Conservation (phyloP, 53 echinoderm and acorn worm species). For the Luidia sarsii region DNA sequence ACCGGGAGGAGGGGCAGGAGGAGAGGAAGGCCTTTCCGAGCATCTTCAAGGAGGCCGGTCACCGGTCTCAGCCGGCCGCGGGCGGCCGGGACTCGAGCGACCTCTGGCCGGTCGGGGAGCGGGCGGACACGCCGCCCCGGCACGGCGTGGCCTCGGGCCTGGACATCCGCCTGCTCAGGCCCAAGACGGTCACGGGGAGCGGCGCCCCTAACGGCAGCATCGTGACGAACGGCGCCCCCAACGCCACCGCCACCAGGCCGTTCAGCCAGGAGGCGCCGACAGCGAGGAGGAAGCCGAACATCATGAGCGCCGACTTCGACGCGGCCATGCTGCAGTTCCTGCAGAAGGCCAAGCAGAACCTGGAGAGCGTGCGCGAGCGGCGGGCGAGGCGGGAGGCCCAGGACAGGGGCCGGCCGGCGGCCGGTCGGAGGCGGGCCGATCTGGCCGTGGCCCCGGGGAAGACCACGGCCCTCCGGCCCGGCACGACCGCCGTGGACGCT, state of each 20-base stretch:
- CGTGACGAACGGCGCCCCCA: neutral
- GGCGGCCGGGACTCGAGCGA: neutral
- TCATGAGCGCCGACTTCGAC: conserved; percentile 37
- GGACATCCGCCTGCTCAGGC: neutral
- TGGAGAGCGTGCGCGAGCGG: conserved; percentile 55
- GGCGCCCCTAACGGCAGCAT: too few relatives aligned
- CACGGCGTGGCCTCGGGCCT: neutral
- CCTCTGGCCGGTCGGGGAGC: neutral
- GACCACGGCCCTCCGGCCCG: neutral
- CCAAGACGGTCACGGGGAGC: neutral
- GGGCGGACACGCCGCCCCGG: neutral
- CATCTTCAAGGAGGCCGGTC: neutral
- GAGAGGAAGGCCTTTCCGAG: neutral
- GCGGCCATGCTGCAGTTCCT: conserved; percentile 54
- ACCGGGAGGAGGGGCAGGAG: neutral
- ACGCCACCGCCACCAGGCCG: neutral
- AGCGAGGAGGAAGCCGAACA: neutral
- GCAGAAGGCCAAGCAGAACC: conserved; percentile 51
- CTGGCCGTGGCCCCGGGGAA: conserved; percentile 19
- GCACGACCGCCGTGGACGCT: neutral
- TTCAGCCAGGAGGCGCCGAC: too few relatives aligned
- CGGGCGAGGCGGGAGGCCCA: conserved; percentile 7
- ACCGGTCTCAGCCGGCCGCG: neutral
- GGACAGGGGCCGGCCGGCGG: neutral
- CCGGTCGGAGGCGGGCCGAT: neutral